Conservation (phyloP, 2,113 vertebrate species). For the Pomatostomus ruficeps region DNA sequence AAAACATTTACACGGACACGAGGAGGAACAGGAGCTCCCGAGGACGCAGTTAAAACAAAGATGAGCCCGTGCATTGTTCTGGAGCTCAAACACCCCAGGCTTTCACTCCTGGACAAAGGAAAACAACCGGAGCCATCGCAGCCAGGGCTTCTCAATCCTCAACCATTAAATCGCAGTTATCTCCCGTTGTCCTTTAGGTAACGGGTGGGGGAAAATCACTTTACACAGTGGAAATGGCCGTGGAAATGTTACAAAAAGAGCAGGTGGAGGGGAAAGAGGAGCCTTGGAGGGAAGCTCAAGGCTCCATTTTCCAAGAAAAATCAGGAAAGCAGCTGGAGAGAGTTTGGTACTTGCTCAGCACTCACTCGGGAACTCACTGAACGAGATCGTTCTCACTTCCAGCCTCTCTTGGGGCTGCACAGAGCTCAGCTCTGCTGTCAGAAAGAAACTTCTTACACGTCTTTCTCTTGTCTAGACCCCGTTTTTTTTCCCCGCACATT, state of each 20-base stretch:
- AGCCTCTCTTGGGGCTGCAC: rapidly evolving
- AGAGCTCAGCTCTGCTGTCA: background rate
- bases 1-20: background rate
- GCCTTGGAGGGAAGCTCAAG: background rate
- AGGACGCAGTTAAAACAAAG: background rate
- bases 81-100: background rate
- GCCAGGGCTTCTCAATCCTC: background rate
- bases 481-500: background rate
- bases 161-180: rapidly evolving
- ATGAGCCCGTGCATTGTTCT: background rate
- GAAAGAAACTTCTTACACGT: background rate
- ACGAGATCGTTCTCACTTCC: background rate
- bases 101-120: background rate
- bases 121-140: rapidly evolving
- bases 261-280: background rate
- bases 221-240: background rate
- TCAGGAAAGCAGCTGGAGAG: rapidly evolving
- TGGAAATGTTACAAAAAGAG: rapidly evolving
- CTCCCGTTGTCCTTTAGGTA: background rate
- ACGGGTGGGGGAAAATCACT: background rate
- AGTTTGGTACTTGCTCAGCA: background rate
- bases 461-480: background rate
- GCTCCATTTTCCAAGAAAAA: background rate
- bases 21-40: constrained; percentile 2
- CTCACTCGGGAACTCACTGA: too few relatives aligned